Percentiles rank a stretch among this genome's conserved stretches.
phyloP scores from a whole-genome alignment of 2,888 invertebrate genomes.

The Noctua comes region DNA sequence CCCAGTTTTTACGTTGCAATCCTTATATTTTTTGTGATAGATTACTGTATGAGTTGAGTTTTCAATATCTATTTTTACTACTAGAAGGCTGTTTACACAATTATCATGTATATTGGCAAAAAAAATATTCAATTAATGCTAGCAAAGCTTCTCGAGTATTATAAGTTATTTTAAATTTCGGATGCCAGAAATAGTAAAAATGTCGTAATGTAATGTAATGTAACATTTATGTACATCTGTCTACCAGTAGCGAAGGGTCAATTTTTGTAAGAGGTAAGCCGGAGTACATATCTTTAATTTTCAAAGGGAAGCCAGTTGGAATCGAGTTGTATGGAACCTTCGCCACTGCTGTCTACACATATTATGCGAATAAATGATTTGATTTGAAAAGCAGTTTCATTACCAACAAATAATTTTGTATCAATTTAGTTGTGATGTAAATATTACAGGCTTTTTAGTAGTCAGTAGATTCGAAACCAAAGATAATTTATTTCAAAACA shows the following conservation, averaged over 20 bases:
- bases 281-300: too few relatives aligned
- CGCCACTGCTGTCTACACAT: background rate
- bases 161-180: background rate
- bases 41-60: too few relatives aligned
- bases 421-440: background rate
- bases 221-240: background rate
- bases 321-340: too few relatives aligned
- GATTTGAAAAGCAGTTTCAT: background rate
- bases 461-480: background rate
- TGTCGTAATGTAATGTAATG: background rate
- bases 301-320: too few relatives aligned
- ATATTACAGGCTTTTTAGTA: background rate
- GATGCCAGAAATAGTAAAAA: background rate
- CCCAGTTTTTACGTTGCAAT: background rate
- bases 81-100: background rate
- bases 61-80: too few relatives aligned
- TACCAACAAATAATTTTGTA: background rate
- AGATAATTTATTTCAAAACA: background rate
- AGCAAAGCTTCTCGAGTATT: background rate
- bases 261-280: too few relatives aligned
- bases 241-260: too few relatives aligned
- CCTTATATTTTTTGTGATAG: background rate
- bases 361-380: background rate
- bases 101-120: background rate
- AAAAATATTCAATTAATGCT: background rate